Evolutionary conservation across 1,140 invertebrate species (phyloP).

Genomic region (Megathymus violae): DNA sequence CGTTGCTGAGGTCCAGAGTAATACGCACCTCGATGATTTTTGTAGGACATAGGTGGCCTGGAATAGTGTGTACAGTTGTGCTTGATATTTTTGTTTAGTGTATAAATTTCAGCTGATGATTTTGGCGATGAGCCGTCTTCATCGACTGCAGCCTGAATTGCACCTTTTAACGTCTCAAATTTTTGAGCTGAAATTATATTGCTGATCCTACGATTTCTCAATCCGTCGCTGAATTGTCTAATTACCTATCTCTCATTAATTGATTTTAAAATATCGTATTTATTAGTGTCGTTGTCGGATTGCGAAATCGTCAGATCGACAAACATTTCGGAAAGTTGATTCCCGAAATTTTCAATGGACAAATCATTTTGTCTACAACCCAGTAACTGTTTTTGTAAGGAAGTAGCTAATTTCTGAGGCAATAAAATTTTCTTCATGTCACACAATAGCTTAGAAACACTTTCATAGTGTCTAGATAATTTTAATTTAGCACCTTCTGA

Average conservation of each 20-base stretch:
- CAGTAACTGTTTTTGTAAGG: slow-evolving; percentile 12
- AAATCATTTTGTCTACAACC: slow-evolving; percentile 22
- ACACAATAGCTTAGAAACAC: slow-evolving; percentile 9
- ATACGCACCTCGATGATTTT: neutral
- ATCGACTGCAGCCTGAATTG: slow-evolving; percentile 3
- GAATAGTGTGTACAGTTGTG: too few species aligned
- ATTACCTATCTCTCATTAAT: slow-evolving; percentile 24
- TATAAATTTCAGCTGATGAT: too few species aligned
- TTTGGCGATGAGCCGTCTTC: neutral
- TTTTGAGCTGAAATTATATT: slow-evolving; percentile 13
- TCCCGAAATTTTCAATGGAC: slow-evolving; percentile 10
- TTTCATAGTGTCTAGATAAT: slow-evolving; percentile 23
- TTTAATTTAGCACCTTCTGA: slow-evolving; percentile 36
- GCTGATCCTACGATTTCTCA: slow-evolving; percentile 10
- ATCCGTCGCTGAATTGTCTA: slow-evolving; percentile 16
- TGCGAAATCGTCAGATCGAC: too few species aligned
- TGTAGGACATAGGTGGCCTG: too few species aligned
- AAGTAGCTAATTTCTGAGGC: slow-evolving; percentile 26
- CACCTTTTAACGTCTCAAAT: slow-evolving; percentile 7
- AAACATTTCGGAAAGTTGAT: too few species aligned
- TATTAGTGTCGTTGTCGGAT: too few species aligned
- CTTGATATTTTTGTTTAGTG: too few species aligned
- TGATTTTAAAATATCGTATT: slow-evolving; percentile 10
- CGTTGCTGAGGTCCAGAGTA: neutral
- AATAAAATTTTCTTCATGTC: slow-evolving; percentile 22